Evolutionary conservation across 2,888 invertebrate species (phyloP).

Genomic region (Machimus atricapillus): DNA sequence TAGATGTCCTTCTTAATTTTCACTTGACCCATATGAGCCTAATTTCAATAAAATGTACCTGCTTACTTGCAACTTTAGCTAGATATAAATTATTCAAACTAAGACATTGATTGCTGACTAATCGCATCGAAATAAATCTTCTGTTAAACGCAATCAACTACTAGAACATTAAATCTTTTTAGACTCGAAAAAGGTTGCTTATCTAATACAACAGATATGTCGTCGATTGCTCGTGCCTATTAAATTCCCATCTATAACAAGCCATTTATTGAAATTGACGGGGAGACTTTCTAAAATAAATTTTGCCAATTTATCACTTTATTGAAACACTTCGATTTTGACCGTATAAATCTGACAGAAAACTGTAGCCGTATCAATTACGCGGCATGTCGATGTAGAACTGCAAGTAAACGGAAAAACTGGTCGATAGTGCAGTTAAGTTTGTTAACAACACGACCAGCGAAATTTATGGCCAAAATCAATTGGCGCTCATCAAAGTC

Average conservation of each 20-base stretch:
- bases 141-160: not conserved
- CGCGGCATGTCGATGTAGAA: not conserved
- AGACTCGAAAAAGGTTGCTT: not conserved
- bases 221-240: not conserved
- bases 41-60: not conserved
- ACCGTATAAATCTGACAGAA: not conserved
- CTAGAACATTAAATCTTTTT: not conserved
- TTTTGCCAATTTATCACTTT: slow-evolving; percentile 1
- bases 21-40: not conserved
- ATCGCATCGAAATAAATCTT: not conserved
- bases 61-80: not conserved
- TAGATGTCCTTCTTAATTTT: too few relatives aligned
- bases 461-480: slow-evolving; percentile 30
- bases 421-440: slow-evolving; percentile 6
- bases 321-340: not conserved
- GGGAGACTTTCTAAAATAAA: not conserved
- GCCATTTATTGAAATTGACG: not conserved
- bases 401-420: not conserved
- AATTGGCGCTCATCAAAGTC: slow-evolving; percentile 24
- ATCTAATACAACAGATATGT: not conserved
- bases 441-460: not conserved
- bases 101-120: not conserved
- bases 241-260: not conserved
- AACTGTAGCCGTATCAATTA: slow-evolving; percentile 5
- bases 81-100: not conserved